A percentile compares a stretch with the other conserved stretches of the same genome.
phyloP scores from a whole-genome alignment of 2,888 invertebrate species.

The Apocheima hispidaria region DNA sequence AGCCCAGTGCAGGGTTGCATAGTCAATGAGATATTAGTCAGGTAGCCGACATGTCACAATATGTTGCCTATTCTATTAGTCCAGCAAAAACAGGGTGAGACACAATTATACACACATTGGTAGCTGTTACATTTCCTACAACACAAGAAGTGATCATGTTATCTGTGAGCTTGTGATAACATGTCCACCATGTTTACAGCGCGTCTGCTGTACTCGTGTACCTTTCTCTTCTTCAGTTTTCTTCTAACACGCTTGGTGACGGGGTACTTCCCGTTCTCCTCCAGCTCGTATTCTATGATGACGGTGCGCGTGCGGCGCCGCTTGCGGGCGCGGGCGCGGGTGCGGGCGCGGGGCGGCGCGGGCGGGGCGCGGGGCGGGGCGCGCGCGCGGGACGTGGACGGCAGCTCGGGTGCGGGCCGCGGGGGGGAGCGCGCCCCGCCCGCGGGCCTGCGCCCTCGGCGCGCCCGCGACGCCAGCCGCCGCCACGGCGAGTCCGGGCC shows the following conservation, averaged over 20 bases:
- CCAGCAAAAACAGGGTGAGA: too few relatives aligned
- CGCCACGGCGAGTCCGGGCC: constrained; percentile 33
- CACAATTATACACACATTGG: too few relatives aligned
- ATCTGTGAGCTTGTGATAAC: too few relatives aligned
- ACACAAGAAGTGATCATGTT: too few relatives aligned
- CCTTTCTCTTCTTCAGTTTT: constrained; percentile 71
- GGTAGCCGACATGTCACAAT: too few relatives aligned
- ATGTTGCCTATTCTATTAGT: too few relatives aligned
- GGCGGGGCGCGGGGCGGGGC: constrained; percentile 7
- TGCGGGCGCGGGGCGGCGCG: constrained; percentile 27
- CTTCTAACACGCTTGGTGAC: constrained; percentile 82
- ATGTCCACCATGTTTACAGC: too few relatives aligned
- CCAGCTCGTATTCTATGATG: constrained; percentile 88
- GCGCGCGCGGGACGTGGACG: constrained; percentile 2
- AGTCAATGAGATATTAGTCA: too few relatives aligned
- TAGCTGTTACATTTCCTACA: too few relatives aligned
- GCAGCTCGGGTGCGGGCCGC: background rate
- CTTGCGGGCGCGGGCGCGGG: constrained; percentile 46
- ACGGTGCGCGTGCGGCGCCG: constrained; percentile 85
- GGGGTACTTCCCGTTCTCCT: constrained; percentile 87
- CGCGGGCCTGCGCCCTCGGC: background rate
- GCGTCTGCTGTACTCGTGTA: constrained; percentile 43
- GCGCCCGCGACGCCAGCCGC: background rate
- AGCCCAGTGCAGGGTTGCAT: too few relatives aligned
- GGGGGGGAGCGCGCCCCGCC: constrained; percentile 9